Evolutionary conservation across 1,140 invertebrate genomes (phyloP), one percentile per base, ranked within the genome.

Genomic region (Solen grandis): DNA sequence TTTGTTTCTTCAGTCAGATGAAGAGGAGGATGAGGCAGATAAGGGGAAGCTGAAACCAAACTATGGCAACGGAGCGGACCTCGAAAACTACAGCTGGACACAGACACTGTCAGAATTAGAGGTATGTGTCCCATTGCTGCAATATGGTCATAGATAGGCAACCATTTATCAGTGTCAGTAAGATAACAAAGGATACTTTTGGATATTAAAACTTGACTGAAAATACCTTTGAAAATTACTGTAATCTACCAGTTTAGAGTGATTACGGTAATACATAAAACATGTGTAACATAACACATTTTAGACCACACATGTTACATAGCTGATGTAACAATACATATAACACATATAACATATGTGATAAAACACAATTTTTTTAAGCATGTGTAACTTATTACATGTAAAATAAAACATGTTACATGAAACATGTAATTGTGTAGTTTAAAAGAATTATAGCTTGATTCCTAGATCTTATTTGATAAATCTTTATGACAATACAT

Each of bases 71-170:
- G 99, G 99, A 5, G 97, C 96, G 91, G 97, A 99, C 92, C 93
- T 99, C 74, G 95, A 95, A 54, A 96, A 99, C 87, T 99, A 99
- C 90, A 94, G 94, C 86, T 99, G 99, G 99, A 99, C 97, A 4
- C 99, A 99, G 92, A 99, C 97, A 16, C 93, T 99, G 62, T 95
- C 95, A 89, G 99, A 99, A 94, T 92, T 99, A 89, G 99, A 99
- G 95, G 97, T 99, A 92, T 95, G 95, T 65, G 16, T 22, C n/a
- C 5, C 13, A 29, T 38, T 8, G 14, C 16, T 65, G 36, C 62
- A 36, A n/a, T 65, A 8, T 8, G 29, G 5, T 57, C 8, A 8
- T 19, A 22, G n/a, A 22, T 57, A 22, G 8, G 29, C 54, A 22
- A 22, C 29, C 29, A 57, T 8, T 57, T 57, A 5, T 55, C 27